Evolutionary conservation across 2,888 invertebrate genomes (phyloP), one percentile per base, ranked within the genome.

Genomic region (Balanococcus diminutus): DNA sequence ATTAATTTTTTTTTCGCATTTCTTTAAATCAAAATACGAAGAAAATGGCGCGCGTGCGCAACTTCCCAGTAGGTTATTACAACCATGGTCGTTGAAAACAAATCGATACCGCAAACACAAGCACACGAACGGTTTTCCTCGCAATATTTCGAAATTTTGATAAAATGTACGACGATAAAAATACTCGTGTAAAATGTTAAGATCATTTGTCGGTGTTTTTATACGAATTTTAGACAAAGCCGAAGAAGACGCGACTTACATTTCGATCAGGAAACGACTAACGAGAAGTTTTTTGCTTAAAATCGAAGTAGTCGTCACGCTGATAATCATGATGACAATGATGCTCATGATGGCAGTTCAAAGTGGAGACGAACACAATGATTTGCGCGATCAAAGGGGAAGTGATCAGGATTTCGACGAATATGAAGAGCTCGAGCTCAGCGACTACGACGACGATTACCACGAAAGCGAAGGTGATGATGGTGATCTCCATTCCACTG

Each of bases 341-440:
- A 83, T 83, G 83, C 51, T 83, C n/a, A 83, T 83, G 83, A 83
- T 83, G 83, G 83, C 83, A 8, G 83, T 83, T 25, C 83, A 83
- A 32, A 83, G 56, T n/a, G 11, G 83, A 19, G 83, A 83, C n/a
- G 83, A 83, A n/a, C 25, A 46, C n/a, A 31, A 42, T 22, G 25
- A 42, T 42, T 42, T 1, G 5, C 16, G 31, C 8, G 25, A 81
- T 42, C 81, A 46, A 42, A n/a, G 81, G 2, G 19, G 6, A 6
- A 51, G 8, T 19, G 81, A 81, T 81, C 46, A 39, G 11, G 81
- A 81, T 19, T 46, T 22, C 36, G 46, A 22, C 19, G 81, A 81
- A 42, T 81, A 61, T 32, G 51, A 56, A n/a, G 56, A 83, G 28
- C 22, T 61, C 32, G 56, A 83, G 3, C 28, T 11, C 19, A 56